Evolutionary conservation across 1,140 invertebrate species (phyloP).

Genomic region (Steinernema feltiae): DNA sequence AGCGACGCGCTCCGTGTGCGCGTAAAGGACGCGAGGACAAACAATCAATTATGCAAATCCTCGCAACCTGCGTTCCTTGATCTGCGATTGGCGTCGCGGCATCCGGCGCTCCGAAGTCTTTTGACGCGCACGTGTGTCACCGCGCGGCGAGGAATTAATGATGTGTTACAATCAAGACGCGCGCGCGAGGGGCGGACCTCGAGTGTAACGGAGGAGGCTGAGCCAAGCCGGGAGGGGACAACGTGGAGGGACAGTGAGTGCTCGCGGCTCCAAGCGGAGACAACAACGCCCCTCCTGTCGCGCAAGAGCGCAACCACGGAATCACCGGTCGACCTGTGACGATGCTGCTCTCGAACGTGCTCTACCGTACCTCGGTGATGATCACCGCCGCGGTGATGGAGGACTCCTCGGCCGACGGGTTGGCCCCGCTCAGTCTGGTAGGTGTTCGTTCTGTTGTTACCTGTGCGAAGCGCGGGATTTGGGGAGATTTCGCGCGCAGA

Average conservation of each 20-base stretch:
- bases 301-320: background rate
- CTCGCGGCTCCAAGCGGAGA: background rate
- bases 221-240: too few species aligned
- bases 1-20: too few species aligned
- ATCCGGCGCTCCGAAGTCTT: too few species aligned
- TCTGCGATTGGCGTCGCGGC: too few species aligned
- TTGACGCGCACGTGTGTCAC: background rate
- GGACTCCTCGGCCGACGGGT: background rate
- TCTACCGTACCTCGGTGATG: slow-evolving; percentile 11
- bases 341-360: slow-evolving; percentile 1
- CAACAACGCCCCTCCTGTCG: background rate
- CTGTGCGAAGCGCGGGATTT: background rate
- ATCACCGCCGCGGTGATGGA: slow-evolving; percentile 2
- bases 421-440: background rate
- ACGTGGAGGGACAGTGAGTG: background rate
- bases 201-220: background rate
- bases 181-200: background rate
- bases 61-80: too few species aligned
- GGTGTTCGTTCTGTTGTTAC: background rate
- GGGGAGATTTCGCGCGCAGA: background rate
- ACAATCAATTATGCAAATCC: too few species aligned
- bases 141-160: background rate
- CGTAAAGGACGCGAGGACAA: too few species aligned
- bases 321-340: background rate
- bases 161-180: slow-evolving; percentile 11